Percentiles rank a stretch among this genome's conserved stretches.
Conservation (phyloP, 2,113 vertebrate species). For the Gnathonemus echidnorhynchus region DNA sequence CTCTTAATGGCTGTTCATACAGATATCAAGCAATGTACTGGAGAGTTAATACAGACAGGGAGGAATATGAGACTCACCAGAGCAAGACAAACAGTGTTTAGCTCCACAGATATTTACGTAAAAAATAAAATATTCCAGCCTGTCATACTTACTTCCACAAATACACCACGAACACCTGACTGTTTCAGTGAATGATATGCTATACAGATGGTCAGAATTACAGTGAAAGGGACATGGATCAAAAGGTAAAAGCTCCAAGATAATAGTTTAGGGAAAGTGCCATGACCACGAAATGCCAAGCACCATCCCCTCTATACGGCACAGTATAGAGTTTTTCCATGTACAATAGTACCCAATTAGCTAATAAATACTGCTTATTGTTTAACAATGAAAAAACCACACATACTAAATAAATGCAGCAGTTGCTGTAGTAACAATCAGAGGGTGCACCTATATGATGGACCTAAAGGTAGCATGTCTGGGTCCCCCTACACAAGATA, state of each 20-base stretch:
- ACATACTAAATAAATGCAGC: not conserved
- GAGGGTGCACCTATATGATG: not conserved
- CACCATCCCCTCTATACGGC: not conserved
- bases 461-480: not conserved
- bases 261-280: not conserved
- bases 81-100: not conserved
- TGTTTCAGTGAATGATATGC: not conserved
- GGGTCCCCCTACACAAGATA: not conserved
- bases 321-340: not conserved
- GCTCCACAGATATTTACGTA: not conserved
- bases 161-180: not conserved
- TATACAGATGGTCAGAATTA: not conserved
- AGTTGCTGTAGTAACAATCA: not conserved
- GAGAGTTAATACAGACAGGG: not conserved
- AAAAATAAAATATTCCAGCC: not conserved
- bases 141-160: not conserved
- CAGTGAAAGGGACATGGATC: not conserved
- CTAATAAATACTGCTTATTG: not conserved
- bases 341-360: not conserved
- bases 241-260: not conserved
- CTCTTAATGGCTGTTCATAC: not conserved
- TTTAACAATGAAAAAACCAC: not conserved
- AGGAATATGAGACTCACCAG: not conserved
- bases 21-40: not conserved
- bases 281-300: not conserved